Conservation (phyloP, 2,113 vertebrate genomes). For the Butorides virescens region DNA sequence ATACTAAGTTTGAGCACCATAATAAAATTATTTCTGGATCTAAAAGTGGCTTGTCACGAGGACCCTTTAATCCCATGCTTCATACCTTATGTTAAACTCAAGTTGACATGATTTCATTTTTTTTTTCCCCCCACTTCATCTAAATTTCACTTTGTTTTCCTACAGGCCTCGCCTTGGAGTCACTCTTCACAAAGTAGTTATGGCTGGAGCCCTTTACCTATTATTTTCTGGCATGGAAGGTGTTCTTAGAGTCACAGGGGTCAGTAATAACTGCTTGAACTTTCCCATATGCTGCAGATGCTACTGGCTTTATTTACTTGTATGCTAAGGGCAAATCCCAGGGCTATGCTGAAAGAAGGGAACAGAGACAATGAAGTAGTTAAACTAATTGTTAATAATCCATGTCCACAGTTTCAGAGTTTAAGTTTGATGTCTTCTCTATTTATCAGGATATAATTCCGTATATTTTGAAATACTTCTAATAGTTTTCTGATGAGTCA, state of each 20-base stretch:
- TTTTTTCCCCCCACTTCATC: not conserved
- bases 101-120: not conserved
- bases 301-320: not conserved
- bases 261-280: constrained; percentile 73
- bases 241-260: constrained; percentile 91
- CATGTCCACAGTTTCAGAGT: too few species aligned
- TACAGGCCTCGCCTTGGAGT: constrained; percentile 89
- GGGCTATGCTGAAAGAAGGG: not conserved
- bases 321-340: not conserved
- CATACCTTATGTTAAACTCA: not conserved
- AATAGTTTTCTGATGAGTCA: not conserved
- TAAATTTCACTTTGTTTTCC: constrained; percentile 40
- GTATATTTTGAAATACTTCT: not conserved
- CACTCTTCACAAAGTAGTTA: constrained; percentile 89
- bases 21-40: not conserved
- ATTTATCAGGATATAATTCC: not conserved
- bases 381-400: not conserved
- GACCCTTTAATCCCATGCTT: not conserved
- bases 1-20: not conserved
- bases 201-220: constrained; percentile 90
- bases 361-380: not conserved
- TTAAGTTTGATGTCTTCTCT: constrained; percentile 8
- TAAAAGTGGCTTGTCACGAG: not conserved
- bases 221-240: constrained; percentile 95
- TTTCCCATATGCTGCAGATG: not conserved